Base-by-base conservation (phyloP, 92 coral and sea anemone genomes). In the Montipora capitata region DNA sequence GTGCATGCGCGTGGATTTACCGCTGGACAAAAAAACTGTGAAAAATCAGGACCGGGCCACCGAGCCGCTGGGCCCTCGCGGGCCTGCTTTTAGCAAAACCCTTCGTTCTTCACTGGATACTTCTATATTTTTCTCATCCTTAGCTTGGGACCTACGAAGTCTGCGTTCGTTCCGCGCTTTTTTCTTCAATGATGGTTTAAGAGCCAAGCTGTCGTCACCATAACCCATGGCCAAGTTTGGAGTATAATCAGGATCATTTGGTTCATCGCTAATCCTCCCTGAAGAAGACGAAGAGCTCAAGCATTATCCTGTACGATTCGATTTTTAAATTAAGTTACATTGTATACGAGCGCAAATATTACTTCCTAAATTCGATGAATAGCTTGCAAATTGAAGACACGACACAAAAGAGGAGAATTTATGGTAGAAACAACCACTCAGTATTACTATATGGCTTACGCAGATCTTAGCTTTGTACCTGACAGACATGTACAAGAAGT, bases 241-340 rank as follows among this genome's bases (percentile, higher is more conserved):
- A 54, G 51, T 72, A 77, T 40, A 77, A 62, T 86, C 90, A 63
- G 90, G 90, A 69, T 77, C 90, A 67, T 68, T 78, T 45, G 84
- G 71, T 43, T 76, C 90, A 75, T 86, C 81, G 56, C 56, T 49
- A 49, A 10, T 49, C 56, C 69, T 63, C 38, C 69, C 69, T 20
- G 38, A 63, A 63, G 17, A 14, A 15, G 69, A 63, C 38, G 69
- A 63, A 63, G 17, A 63, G 69, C 38, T 49, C 10, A 49, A 77
- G 38, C 7, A 73, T 73, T 49, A 6, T 73, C 61, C 12, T 73
- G 27, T 3, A 73, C 59, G 62, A 49, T 49, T 44, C 39, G 56
- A 49, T 49, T 49, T 49, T 49, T 49, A 49, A 49, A 49, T 73
- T 4, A 0, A n/a, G 4, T 73, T n/a, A n/a, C n/a, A n/a, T n/a